These are phyloP conservation scores for Caenorhabditis angaria DNA, from an alignment of 2,888 invertebrate genomes.

Conservation along the genomic window DNA sequence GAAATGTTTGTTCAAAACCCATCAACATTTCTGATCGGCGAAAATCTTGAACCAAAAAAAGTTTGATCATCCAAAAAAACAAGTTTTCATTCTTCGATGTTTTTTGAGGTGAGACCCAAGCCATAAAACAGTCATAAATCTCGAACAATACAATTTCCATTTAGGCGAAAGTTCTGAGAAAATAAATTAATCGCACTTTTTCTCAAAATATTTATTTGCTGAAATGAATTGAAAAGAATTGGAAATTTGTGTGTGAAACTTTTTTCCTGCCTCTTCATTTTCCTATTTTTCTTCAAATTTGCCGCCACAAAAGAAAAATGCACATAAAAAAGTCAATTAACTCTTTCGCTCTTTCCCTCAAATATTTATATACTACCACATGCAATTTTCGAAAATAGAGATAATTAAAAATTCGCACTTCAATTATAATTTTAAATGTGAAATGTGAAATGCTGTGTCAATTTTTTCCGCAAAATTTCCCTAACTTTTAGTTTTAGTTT, in stretches of 20 bases:
- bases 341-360: too few species aligned
- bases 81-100: background rate
- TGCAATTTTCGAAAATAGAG: background rate
- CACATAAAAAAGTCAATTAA: conserved; percentile 1
- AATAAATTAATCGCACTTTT: too few species aligned
- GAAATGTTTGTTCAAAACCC: too few species aligned
- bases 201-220: too few species aligned
- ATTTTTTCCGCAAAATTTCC: too few species aligned
- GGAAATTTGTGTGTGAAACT: too few species aligned
- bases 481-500: too few species aligned
- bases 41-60: background rate
- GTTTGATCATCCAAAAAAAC: background rate
- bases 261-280: too few species aligned
- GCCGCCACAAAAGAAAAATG: conserved; percentile 1
- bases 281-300: background rate
- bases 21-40: background rate
- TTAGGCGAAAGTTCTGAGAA: background rate
- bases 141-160: background rate
- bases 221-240: too few species aligned
- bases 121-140: background rate
- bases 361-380: background rate
- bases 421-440: conserved; percentile 1
- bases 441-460: too few species aligned
- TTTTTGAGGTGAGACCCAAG: background rate
- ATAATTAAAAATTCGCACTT: conserved; percentile 4